Evolutionary conservation across 2,888 invertebrate genomes (phyloP).

Genomic region (Noctuana brunneofusca): DNA sequence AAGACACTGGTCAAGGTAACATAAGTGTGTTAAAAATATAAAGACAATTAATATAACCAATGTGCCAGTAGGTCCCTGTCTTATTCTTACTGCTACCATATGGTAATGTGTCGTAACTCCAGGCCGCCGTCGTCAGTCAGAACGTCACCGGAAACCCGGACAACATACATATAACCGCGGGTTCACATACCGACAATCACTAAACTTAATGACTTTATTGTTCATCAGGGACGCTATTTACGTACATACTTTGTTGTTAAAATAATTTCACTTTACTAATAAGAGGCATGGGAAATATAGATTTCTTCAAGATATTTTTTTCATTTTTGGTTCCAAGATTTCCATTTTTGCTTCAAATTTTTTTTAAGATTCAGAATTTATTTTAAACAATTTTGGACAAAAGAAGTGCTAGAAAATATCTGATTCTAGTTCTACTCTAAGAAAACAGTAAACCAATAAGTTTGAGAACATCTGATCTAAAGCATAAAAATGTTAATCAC

Average conservation of each 20-base stretch:
- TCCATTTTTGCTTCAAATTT: too few species aligned
- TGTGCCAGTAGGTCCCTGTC: not conserved
- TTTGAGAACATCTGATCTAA: not conserved
- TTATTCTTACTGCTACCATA: not conserved
- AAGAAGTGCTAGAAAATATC: too few species aligned
- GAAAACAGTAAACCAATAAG: not conserved
- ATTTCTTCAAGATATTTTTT: too few species aligned
- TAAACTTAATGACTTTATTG: constrained; percentile 2
- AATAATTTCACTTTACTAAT: not conserved
- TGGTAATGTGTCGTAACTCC: not conserved
- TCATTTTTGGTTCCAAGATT: too few species aligned
- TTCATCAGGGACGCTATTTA: not conserved
- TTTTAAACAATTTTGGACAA: too few species aligned
- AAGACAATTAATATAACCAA: not conserved
- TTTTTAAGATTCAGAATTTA: too few species aligned
- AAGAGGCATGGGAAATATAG: too few species aligned
- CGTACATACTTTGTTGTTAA: not conserved
- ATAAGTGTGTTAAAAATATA: too few species aligned
- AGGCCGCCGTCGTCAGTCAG: not conserved
- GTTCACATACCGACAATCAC: not conserved
- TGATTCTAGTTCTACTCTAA: not conserved
- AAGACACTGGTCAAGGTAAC: too few species aligned
- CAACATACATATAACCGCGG: not conserved
- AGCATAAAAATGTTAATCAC: constrained; percentile 4
- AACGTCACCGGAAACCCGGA: not conserved